A percentile compares a stretch with the other conserved stretches of the same genome.
Evolutionary conservation across 2,888 invertebrate genomes (phyloP).

Genomic region (Globia sparganii): DNA sequence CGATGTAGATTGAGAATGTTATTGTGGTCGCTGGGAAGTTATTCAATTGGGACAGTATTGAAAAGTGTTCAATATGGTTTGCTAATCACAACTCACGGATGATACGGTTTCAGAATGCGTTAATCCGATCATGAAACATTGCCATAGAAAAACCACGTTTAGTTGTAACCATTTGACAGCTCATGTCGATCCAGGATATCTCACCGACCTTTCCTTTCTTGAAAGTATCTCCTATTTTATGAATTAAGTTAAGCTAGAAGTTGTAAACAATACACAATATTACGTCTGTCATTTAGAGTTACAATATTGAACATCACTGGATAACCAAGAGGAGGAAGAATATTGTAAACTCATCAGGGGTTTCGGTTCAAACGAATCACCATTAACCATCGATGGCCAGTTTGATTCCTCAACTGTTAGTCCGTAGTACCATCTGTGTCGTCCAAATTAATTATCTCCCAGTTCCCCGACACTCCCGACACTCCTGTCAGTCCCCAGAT

Average conservation of each 20-base stretch:
- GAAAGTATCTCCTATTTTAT: no score
- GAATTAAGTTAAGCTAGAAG: not conserved
- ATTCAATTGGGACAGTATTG: not conserved
- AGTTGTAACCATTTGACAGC: not conserved
- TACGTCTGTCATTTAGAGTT: no score
- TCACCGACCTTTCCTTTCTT: not conserved
- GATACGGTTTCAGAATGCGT: no score
- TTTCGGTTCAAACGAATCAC: not conserved
- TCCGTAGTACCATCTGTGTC: not conserved
- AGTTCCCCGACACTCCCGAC: conserved; percentile 5
- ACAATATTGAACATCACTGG: no score
- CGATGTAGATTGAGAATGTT: not conserved
- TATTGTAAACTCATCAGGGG: no score
- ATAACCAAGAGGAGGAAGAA: no score
- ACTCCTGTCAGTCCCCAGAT: conserved; percentile 40
- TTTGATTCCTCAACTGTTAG: not conserved
- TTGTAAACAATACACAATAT: not conserved
- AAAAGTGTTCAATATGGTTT: not conserved
- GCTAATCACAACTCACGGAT: not conserved
- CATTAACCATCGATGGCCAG: not conserved
- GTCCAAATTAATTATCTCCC: conserved; percentile 22
- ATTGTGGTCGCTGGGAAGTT: not conserved
- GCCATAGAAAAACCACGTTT: not conserved
- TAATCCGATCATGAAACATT: not conserved
- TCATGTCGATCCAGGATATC: not conserved